Evolutionary conservation across 2,113 vertebrate genomes (phyloP).

Genomic region (Agapornis roseicollis): DNA sequence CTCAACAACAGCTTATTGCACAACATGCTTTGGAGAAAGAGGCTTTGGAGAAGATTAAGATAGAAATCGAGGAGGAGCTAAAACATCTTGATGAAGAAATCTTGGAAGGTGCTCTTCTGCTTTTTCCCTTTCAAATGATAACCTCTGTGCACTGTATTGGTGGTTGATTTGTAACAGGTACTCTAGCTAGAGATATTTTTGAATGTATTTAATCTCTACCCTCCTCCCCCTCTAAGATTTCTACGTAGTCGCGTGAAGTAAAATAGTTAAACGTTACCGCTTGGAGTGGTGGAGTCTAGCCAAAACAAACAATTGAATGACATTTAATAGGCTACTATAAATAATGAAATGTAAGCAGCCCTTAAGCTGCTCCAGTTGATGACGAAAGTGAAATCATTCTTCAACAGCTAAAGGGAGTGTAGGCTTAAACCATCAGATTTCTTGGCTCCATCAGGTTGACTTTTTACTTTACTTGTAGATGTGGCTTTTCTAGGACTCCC

Average conservation of each 20-base stretch:
- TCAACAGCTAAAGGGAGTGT: not conserved
- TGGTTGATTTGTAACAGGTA: slow-evolving; percentile 45
- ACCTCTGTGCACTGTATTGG: not conserved
- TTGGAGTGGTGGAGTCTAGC: not conserved
- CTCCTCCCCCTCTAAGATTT: not conserved
- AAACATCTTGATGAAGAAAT: slow-evolving; percentile 88
- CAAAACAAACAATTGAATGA: slow-evolving; percentile 33
- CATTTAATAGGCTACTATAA: slow-evolving; percentile 26
- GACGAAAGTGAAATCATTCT: not conserved
- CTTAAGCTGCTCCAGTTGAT: not conserved
- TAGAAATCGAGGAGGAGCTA: slow-evolving; percentile 86
- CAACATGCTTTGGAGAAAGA: slow-evolving; percentile 68
- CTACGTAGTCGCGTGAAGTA: not conserved
- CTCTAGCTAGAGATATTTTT: slow-evolving; percentile 18
- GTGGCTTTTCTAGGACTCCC: not conserved
- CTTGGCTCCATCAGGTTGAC: not conserved
- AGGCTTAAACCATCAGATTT: not conserved
- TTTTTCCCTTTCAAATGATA: slow-evolving; percentile 15
- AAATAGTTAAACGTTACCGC: not conserved
- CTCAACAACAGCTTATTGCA: slow-evolving; percentile 53
- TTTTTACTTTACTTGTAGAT: not conserved
- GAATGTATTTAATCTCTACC: not conserved
- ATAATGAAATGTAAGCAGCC: slow-evolving; percentile 36
- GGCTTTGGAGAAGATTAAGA: slow-evolving; percentile 79
- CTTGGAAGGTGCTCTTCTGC: slow-evolving; percentile 74